phyloP scores from a whole-genome alignment of 2,113 vertebrate genomes.

The Oryctolagus cuniculus region mOryCun1.1 NC_091442.1:96806001-96806500 shows the following conservation, averaged over 20 bases:
- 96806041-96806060: background rate
- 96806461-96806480: background rate
- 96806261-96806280: background rate
- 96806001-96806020: background rate
- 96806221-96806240: background rate
- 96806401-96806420: background rate
- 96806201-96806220: background rate
- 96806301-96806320: background rate
- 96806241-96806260: background rate
- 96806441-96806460: background rate
- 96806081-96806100: background rate
- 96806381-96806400: background rate
- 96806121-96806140: background rate
- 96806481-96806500: background rate
- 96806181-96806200: background rate
- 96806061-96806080: background rate
- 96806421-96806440: background rate
- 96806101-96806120: background rate
- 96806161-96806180: background rate
- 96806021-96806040: background rate
- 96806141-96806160: background rate
- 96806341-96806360: background rate
- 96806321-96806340: background rate
- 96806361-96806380: background rate
- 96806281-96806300: background rate